These are phyloP conservation scores for Lamprologus speciosus DNA, from an alignment of 2,113 vertebrate species.

Conservation along the genomic window DNA sequence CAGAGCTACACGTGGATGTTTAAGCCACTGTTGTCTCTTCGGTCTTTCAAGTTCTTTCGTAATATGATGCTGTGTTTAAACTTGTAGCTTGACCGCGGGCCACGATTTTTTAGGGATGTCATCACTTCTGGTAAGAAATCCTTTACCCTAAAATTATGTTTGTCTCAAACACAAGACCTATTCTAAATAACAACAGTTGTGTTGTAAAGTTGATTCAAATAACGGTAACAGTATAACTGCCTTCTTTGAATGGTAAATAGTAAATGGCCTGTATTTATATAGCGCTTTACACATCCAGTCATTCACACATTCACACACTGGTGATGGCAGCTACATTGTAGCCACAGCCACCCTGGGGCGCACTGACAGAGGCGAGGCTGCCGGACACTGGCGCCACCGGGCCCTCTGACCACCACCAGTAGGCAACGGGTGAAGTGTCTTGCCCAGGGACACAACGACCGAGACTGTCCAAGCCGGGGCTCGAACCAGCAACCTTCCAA, in stretches of 20 bases:
- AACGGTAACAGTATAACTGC: background rate
- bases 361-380: too few species aligned
- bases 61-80: background rate
- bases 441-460: too few species aligned
- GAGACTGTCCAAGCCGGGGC: too few species aligned
- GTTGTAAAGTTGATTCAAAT: background rate
- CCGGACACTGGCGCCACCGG: too few species aligned
- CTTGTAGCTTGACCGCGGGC: background rate
- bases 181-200: background rate
- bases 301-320: fast-evolving
- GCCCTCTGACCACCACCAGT: too few species aligned
- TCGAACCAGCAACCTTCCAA: fast-evolving
- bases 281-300: too few species aligned
- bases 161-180: background rate
- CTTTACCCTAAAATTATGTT: background rate
- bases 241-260: background rate
- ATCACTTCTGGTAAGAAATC: background rate
- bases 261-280: too few species aligned
- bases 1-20: background rate
- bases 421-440: too few species aligned
- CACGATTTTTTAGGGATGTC: background rate
- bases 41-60: background rate
- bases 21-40: background rate
- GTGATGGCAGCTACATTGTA: too few species aligned
- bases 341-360: too few species aligned